phyloP scores from a whole-genome alignment of 2,888 invertebrate species.

The Drepana falcataria region DNA sequence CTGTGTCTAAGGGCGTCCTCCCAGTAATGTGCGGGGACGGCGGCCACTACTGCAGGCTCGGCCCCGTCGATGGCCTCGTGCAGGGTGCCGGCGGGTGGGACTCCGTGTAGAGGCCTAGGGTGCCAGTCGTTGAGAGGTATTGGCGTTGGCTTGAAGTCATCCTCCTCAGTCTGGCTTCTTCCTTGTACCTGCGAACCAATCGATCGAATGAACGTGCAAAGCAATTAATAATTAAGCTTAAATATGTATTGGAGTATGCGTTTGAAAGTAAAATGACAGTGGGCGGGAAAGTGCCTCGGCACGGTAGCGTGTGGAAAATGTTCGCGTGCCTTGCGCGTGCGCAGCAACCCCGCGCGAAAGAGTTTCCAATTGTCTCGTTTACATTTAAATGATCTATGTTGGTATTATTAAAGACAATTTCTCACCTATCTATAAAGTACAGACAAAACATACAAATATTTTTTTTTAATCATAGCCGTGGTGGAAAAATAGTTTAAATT shows the following conservation, averaged over 20 bases:
- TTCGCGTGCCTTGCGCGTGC: conserved; percentile 47
- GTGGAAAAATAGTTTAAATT: too few species aligned
- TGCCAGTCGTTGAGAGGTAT: conserved; percentile 63
- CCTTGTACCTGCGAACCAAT: conserved; percentile 47
- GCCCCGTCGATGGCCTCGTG: conserved; percentile 45
- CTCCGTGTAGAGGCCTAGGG: conserved; percentile 6
- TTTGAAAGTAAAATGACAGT: conserved; percentile 73
- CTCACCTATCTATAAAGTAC: too few species aligned
- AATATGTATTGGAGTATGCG: conserved; percentile 57
- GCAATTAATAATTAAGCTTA: conserved; percentile 20
- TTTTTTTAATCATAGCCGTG: too few species aligned
- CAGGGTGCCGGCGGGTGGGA: conserved; percentile 31
- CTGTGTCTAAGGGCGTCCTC: conserved; percentile 84
- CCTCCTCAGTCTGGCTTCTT: conserved; percentile 39
- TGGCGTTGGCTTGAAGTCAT: conserved; percentile 64
- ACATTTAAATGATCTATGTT: conserved; percentile 19
- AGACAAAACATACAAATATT: too few species aligned
- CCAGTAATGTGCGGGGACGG: conserved; percentile 77
- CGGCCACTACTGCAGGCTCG: conserved; percentile 29
- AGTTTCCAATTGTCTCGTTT: conserved; percentile 65
- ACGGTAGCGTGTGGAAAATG: conserved; percentile 44
- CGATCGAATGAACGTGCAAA: too few species aligned
- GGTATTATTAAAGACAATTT: neutral
- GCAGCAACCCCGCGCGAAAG: conserved; percentile 34
- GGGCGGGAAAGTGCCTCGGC: conserved; percentile 61